A percentile compares a stretch with the other conserved stretches of the same genome.
Evolutionary conservation across 2,888 invertebrate genomes (phyloP).

Genomic region (Linhomoeus sp.): DNA sequence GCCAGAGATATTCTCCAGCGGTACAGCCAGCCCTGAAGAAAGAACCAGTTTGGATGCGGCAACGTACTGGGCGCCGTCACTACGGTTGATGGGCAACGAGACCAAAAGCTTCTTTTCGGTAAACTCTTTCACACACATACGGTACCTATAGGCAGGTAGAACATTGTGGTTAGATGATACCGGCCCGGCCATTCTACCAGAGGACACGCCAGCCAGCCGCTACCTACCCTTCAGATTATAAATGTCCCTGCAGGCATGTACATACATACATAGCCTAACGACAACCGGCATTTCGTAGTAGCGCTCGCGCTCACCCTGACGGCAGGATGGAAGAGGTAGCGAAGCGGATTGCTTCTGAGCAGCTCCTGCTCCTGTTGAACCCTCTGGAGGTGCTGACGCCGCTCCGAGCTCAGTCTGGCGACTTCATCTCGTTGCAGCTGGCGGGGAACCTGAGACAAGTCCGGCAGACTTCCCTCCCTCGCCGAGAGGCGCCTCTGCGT

Average conservation of each 20-base stretch:
- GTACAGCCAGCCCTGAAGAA: constrained; percentile 19
- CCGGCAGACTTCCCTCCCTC: not conserved
- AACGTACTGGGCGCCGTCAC: not conserved
- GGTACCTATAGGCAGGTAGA: not conserved
- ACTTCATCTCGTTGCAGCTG: constrained; percentile 89
- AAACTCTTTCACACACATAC: no score
- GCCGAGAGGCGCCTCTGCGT: no score
- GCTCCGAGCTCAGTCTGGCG: constrained; percentile 70
- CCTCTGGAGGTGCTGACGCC: constrained; percentile 77
- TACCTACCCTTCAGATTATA: no score
- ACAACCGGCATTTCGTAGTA: no score
- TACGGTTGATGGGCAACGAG: not conserved
- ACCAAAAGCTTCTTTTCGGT: no score
- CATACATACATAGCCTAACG: no score
- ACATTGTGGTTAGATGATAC: not conserved
- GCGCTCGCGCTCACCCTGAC: constrained; percentile 85
- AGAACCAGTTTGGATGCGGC: constrained; percentile 4
- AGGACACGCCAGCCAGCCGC: no score
- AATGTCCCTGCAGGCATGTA: no score
- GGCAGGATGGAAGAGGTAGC: constrained; percentile 88
- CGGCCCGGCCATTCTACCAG: no score
- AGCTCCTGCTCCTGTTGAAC: constrained; percentile 75
- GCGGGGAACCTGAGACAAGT: constrained; percentile 26
- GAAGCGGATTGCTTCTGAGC: constrained; percentile 75
- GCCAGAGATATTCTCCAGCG: constrained; percentile 20